Evolutionary conservation across 2,113 vertebrate species (phyloP), one percentile per base, ranked within the genome.

Genomic region (Antechinus flavipes): DNA sequence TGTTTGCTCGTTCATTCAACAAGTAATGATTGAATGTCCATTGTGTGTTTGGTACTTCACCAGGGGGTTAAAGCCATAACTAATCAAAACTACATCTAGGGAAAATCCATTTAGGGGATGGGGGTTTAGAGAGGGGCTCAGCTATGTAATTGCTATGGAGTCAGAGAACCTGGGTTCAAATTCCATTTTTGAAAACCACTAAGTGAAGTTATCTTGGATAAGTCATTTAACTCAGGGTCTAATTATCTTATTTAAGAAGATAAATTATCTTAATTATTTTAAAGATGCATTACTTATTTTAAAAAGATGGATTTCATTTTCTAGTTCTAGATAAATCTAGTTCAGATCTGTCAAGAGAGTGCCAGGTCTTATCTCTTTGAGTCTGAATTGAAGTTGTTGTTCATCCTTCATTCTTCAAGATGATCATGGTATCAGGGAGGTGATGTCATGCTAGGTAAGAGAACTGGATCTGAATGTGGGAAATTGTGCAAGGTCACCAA

Each of bases 1-100:
- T 84, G 19, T n/a, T 42, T 54, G 94, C 76, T 19, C 90, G 52
- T 92, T 94, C 46, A 84, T 58, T 96, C 30, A 90, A 96, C 19
- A 92, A 95, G 68, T 93, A 56, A 89, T 94, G 90, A 90, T 50
- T 92, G 54, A 94, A 4, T 27, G 47, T n/a, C 19, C 68, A 42
- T 5, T 84, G 42, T 42, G 19, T 84, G 16, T 19, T n/a, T 26
- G 42, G 19, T 84, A 42, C 68, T 84, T 84, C 22, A 0, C n/a
- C 42, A 84, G n/a, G n/a, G 5, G 19, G 19, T 42, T 23, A 84
- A 42, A 84, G 7, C 7, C 68, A 42, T 42, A 42, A 84, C n/a
- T 42, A 42, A 84, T 27, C 11, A 49, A 42, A 92, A 50, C 53
- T 84, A 52, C 0, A 24, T 55, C 56, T 0, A 27, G 22, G 7